phyloP scores from a whole-genome alignment of 1,140 invertebrate genomes.

The Drosophila carrolli region DNA sequence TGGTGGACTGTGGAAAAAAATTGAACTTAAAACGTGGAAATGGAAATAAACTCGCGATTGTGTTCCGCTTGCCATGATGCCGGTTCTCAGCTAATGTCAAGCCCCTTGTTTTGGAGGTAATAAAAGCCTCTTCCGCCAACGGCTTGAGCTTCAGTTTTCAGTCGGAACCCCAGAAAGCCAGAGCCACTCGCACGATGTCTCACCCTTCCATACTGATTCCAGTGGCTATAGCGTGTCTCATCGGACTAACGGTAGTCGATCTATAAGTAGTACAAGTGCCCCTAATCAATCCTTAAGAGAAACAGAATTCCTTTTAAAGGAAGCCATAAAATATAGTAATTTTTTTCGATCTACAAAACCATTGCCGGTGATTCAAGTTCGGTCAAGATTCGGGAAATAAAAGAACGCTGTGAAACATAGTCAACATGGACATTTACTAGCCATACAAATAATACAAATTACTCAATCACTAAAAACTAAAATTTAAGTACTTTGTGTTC shows the following conservation, averaged over 20 bases:
- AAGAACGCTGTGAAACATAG: background rate
- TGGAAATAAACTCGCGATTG: constrained; percentile 19
- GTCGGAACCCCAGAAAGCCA: constrained; percentile 7
- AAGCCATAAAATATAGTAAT: background rate
- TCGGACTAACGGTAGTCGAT: constrained; percentile 48
- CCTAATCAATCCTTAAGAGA: background rate
- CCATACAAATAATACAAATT: background rate
- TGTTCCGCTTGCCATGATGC: constrained; percentile 24
- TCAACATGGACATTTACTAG: background rate
- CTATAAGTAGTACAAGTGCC: background rate
- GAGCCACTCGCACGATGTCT: constrained; percentile 5
- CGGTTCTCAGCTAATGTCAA: constrained; percentile 25
- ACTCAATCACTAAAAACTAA: background rate
- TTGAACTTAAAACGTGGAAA: constrained; percentile 15
- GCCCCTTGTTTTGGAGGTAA: constrained; percentile 26
- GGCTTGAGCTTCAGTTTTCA: constrained; percentile 44
- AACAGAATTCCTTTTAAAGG: background rate
- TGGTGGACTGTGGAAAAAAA: constrained; percentile 15
- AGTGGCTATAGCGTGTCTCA: background rate
- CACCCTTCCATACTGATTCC: constrained; percentile 1
- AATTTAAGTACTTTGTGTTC: background rate
- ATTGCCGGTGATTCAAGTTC: too few relatives aligned
- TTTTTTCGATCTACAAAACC: too few relatives aligned
- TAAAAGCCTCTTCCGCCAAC: constrained; percentile 50
- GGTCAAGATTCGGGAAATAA: too few relatives aligned